phyloP scores from a whole-genome alignment of 2,113 vertebrate species.

The Merops nubicus region DNA sequence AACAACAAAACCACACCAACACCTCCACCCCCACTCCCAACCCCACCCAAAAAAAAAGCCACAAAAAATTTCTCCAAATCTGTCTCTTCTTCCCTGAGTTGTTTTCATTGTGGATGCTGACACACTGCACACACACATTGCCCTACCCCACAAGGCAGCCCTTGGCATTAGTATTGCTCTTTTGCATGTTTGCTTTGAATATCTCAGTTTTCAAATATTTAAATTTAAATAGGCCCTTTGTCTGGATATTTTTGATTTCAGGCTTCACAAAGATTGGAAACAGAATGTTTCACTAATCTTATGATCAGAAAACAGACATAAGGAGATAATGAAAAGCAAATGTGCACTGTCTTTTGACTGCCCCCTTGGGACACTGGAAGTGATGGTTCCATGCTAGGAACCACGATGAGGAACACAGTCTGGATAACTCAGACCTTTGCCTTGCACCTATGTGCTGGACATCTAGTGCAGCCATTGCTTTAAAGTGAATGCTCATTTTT shows the following conservation, averaged over 20 bases:
- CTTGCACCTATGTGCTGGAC: not conserved
- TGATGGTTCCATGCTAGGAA: not conserved
- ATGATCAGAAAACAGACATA: not conserved
- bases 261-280: not conserved
- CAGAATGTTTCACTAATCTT: not conserved
- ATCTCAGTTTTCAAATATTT: not conserved
- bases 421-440: not conserved
- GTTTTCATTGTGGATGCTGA: not conserved
- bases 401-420: accelerated
- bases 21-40: too few relatives aligned
- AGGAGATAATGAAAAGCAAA: not conserved
- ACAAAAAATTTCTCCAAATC: not conserved
- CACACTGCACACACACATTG: too few relatives aligned
- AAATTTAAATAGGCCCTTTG: not conserved
- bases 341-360: not conserved
- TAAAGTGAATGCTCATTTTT: not conserved
- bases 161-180: not conserved
- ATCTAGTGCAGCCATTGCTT: not conserved
- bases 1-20: not conserved
- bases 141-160: not conserved
- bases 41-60: not conserved
- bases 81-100: not conserved
- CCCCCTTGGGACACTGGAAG: not conserved
- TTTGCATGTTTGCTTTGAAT: not conserved
- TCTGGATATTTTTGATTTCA: not conserved